Percentiles rank a stretch among this genome's conserved stretches.
Conservation (phyloP, 1,140 invertebrate species). For the Sarcophaga bullata region DNA sequence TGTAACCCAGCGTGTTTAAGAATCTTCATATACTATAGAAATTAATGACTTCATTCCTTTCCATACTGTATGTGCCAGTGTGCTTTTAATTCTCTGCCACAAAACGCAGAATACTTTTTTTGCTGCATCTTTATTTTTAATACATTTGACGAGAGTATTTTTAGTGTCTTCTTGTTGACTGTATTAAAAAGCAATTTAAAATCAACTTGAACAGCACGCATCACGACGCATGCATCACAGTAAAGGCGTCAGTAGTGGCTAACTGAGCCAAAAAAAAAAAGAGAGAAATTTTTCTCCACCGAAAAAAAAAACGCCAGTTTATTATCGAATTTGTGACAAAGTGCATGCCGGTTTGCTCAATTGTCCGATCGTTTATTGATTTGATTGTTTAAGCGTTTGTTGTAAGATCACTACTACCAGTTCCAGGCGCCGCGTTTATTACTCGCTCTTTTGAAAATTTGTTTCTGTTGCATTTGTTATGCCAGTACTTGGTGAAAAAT, state of each 20-base stretch:
- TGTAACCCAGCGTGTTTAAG: too few relatives aligned
- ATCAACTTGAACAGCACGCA: background rate
- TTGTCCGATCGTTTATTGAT: background rate
- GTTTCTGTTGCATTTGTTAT: background rate
- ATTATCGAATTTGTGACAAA: constrained; percentile 23
- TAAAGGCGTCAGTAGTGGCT: background rate
- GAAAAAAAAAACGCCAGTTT: constrained; percentile 11
- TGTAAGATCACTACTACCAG: too few relatives aligned
- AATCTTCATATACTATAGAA: too few relatives aligned
- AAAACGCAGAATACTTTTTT: background rate
- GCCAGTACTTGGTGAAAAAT: background rate
- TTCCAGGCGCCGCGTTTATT: background rate
- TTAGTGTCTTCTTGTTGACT: background rate
- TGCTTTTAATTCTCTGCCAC: too few relatives aligned
- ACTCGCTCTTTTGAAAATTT: too few relatives aligned
- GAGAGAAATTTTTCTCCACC: background rate
- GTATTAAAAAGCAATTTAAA: background rate
- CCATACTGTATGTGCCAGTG: background rate
- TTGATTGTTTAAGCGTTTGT: background rate
- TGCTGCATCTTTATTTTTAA: background rate
- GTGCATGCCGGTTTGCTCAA: background rate
- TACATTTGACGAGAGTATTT: background rate
- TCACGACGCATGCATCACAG: background rate
- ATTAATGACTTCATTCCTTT: too few relatives aligned
- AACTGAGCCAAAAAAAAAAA: background rate